phyloP scores from a whole-genome alignment of 2,797 vertebrate genomes.

The Galagoides demidoff region DNA sequence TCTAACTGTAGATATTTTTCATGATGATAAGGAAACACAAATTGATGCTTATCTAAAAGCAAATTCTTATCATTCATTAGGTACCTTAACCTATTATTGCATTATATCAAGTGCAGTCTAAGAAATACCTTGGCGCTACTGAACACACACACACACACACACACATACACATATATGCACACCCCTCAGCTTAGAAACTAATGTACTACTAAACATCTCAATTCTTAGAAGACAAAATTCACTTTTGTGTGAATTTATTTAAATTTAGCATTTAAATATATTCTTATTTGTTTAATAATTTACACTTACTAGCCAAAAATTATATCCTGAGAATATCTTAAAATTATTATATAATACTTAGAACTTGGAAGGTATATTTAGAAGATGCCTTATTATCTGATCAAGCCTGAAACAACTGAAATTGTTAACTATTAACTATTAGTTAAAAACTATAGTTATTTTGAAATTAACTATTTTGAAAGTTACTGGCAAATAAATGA shows the following conservation, averaged over 20 bases:
- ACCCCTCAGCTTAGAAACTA: constrained; percentile 35
- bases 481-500: not conserved
- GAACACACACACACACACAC: not conserved
- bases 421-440: not conserved
- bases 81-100: not conserved
- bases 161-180: too few species aligned
- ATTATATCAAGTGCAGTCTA: not conserved
- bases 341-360: not conserved
- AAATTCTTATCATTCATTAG: constrained; percentile 36
- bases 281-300: constrained; percentile 48
- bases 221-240: not conserved
- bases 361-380: not conserved
- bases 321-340: not conserved
- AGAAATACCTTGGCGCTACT: not conserved
- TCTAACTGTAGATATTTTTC: constrained; percentile 51
- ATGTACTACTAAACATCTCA: constrained; percentile 6
- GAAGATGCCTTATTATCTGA: constrained; percentile 16
- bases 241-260: constrained; percentile 18
- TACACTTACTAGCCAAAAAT: constrained; percentile 15
- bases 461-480: not conserved
- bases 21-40: not conserved
- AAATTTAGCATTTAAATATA: constrained; percentile 25
- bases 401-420: not conserved
- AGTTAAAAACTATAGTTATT: too few species aligned
- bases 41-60: constrained; percentile 24